Evolutionary conservation across 2,888 invertebrate genomes (phyloP), one percentile per base, ranked within the genome.

Genomic region (Griposia aprilina): DNA sequence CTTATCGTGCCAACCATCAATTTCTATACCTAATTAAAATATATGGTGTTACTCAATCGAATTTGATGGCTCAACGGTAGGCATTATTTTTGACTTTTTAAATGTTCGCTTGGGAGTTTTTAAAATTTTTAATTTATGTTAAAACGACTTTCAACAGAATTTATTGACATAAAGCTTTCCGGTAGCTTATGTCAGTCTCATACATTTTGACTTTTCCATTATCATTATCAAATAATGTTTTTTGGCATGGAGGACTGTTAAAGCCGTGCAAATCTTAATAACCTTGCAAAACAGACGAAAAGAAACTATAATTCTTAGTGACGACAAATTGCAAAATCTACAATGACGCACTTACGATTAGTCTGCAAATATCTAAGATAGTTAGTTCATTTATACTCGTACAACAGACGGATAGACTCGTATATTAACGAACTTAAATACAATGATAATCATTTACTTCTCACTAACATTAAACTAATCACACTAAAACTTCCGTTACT

Each of bases 361-460:
- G 30, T 30, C 8, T 23, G n/a, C 13, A 67, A 55, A 82, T 60
- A 69, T 36, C 36, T 23, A 45, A 36, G 15, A 75, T 57, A 65
- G 17, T 73, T 57, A 65, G 17, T 73, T 23, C 7, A 80, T 7
- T 55, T 13, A 30, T 26, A 41, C 41, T 73, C 3, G n/a, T 59
- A 60, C 13, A 60, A 83, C 36, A 52, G 11, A 20, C 0, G 55
- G 8, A 63, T 63, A 63, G 0, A 45, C 67, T 70, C 60, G 30
- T 81, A 48, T 74, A 68, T 66, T 2, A 74, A 77, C 59, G 26
- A 0, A 45, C 78, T 82, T 82, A 82, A 71, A 85, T 74, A 85
- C 74, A 62, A 65, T 71, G 60, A 55, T 74, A 67, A 82, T 80
- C 66, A 68, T 74, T 67, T 66, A 74, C 36, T 85, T 82, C 67